A percentile compares a stretch with the other conserved stretches of the same genome.
Conservation (phyloP, 2,797 vertebrate genomes). For the Arctocebus calabarensis region DNA sequence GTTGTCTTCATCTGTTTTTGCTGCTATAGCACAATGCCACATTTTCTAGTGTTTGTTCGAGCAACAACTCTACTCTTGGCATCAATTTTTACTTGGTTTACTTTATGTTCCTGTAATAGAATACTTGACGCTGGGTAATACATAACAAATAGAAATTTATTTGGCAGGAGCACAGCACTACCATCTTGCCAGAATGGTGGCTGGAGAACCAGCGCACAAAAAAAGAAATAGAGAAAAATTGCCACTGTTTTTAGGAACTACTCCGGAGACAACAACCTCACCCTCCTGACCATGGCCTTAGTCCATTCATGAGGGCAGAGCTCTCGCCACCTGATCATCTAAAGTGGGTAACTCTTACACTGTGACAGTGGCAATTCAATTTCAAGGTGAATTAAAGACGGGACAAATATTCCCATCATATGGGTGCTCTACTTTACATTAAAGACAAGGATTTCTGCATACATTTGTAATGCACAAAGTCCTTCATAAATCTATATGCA, state of each 20-base stretch:
- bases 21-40: background rate
- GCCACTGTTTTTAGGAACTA: background rate
- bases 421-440: background rate
- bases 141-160: background rate
- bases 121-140: background rate
- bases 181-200: background rate
- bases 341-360: background rate
- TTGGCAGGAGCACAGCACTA: background rate
- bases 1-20: background rate
- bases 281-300: background rate
- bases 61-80: background rate
- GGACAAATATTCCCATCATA: background rate
- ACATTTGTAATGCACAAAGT: background rate
- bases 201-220: background rate
- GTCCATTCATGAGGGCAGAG: background rate
- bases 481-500: background rate
- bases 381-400: background rate
- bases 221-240: background rate
- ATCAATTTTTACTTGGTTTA: background rate
- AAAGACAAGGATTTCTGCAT: background rate
- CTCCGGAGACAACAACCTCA: background rate
- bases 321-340: background rate
- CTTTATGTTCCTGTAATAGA: background rate
- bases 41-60: background rate
- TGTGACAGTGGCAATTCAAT: background rate